Percentiles rank a stretch among this genome's conserved stretches.
Evolutionary conservation across 1,140 invertebrate species (phyloP).

Genomic region (Magallana gigas): DNA sequence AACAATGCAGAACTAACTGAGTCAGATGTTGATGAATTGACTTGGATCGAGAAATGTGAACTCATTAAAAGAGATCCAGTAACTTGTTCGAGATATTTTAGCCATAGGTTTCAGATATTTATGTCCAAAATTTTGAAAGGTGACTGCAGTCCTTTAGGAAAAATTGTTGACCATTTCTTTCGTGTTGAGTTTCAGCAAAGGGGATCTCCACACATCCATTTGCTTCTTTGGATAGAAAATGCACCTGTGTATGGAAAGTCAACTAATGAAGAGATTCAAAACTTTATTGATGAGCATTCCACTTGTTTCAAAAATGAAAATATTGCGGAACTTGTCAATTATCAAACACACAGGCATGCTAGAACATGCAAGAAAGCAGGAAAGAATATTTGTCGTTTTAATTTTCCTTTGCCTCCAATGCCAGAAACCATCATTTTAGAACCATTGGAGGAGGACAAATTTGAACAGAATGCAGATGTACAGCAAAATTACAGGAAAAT

Average conservation of each 20-base stretch:
- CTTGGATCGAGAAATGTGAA: conserved; percentile 46
- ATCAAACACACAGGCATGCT: conserved; percentile 53
- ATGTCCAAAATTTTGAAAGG: conserved; percentile 44
- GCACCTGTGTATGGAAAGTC: conserved; percentile 38
- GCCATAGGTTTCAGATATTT: conserved; percentile 55
- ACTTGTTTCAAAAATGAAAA: conserved; percentile 33
- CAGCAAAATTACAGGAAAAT: neutral
- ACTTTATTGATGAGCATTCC: conserved; percentile 38
- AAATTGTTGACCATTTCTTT: conserved; percentile 12
- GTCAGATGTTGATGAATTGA: conserved; percentile 49
- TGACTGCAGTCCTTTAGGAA: conserved; percentile 36
- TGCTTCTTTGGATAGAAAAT: conserved; percentile 46
- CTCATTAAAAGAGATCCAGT: conserved; percentile 59
- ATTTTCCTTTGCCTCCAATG: conserved; percentile 21
- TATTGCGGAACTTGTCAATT: conserved; percentile 11
- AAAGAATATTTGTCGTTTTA: conserved; percentile 8
- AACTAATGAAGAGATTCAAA: neutral
- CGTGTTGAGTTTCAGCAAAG: conserved; percentile 52
- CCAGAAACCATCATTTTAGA: conserved; percentile 6
- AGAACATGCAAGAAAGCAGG: conserved; percentile 43
- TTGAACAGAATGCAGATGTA: neutral
- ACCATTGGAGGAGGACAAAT: conserved; percentile 11
- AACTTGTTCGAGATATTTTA: conserved; percentile 60
- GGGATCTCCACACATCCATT: conserved; percentile 52
- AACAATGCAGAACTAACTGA: conserved; percentile 40